A percentile compares a stretch with the other conserved stretches of the same genome.
These are phyloP conservation scores for Rallus crepitans DNA, from an alignment of 2,797 vertebrate species.

Conservation along the genomic window DNA sequence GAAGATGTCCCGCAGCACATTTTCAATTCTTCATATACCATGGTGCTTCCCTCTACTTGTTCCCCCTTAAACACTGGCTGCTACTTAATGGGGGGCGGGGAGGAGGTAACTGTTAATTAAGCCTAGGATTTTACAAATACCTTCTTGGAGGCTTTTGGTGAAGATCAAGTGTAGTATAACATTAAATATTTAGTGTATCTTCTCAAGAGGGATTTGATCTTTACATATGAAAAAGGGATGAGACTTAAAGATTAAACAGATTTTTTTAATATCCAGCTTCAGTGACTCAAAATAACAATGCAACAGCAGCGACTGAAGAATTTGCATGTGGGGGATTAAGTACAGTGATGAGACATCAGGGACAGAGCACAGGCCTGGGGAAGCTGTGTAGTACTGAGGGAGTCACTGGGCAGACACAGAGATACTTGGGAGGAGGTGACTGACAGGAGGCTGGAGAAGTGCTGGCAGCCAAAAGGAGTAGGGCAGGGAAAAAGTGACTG, in stretches of 20 bases:
- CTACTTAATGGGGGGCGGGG: background rate
- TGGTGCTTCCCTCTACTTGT: background rate
- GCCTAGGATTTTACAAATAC: slow-evolving; percentile 5
- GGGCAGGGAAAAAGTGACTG: background rate
- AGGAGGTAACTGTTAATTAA: background rate
- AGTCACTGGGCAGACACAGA: background rate
- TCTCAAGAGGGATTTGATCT: slow-evolving; percentile 53
- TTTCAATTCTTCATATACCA: background rate
- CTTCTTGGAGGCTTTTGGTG: background rate
- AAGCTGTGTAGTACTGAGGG: background rate
- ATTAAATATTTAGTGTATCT: slow-evolving; percentile 39
- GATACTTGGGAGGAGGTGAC: background rate
- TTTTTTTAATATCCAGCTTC: slow-evolving; percentile 33
- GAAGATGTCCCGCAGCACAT: background rate
- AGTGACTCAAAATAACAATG: slow-evolving; percentile 8
- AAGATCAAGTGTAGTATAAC: slow-evolving; percentile 12
- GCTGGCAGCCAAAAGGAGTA: background rate
- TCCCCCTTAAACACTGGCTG: background rate
- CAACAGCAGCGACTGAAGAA: background rate
- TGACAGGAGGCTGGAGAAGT: background rate
- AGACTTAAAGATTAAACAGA: slow-evolving; percentile 24
- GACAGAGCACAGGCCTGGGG: background rate
- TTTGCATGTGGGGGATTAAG: background rate
- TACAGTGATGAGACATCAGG: background rate
- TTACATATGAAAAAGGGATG: slow-evolving; percentile 37